Conservation (phyloP, 2,113 vertebrate genomes). For the Rhinoderma darwinii region DNA sequence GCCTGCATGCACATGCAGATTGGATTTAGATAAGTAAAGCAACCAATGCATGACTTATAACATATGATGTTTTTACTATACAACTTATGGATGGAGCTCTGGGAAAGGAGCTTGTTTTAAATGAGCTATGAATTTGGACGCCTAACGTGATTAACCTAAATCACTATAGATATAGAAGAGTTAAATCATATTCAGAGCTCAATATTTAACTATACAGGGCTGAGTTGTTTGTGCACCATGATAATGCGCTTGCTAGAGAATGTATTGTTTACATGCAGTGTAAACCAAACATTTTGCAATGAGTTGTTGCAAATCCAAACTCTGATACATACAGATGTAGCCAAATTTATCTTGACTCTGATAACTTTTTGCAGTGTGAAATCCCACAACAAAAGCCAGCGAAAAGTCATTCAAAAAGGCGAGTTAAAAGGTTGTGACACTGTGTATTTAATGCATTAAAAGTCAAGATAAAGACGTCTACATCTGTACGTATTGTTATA, state of each 20-base stretch:
- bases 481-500: no score
- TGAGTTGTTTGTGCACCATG: background rate
- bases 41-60: slow-evolving; percentile 5
- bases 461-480: no score
- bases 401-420: no score
- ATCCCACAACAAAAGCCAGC: no score
- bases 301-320: no score
- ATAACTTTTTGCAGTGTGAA: no score
- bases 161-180: background rate
- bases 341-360: no score
- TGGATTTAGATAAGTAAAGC: slow-evolving; percentile 43
- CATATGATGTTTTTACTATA: slow-evolving; percentile 4
- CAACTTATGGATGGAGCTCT: slow-evolving; percentile 18
- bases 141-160: background rate
- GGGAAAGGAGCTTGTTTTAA: background rate
- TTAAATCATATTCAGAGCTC: background rate
- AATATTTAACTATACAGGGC: background rate
- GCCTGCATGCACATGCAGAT: slow-evolving; percentile 43
- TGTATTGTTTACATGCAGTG: background rate
- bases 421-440: no score
- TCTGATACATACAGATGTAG: no score
- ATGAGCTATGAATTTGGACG: background rate
- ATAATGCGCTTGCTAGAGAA: background rate
- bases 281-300: background rate
- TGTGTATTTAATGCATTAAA: no score